Percentiles rank a stretch among this genome's conserved stretches.
phyloP scores from a whole-genome alignment of 2,797 vertebrate genomes.

The Platalea minor region DNA sequence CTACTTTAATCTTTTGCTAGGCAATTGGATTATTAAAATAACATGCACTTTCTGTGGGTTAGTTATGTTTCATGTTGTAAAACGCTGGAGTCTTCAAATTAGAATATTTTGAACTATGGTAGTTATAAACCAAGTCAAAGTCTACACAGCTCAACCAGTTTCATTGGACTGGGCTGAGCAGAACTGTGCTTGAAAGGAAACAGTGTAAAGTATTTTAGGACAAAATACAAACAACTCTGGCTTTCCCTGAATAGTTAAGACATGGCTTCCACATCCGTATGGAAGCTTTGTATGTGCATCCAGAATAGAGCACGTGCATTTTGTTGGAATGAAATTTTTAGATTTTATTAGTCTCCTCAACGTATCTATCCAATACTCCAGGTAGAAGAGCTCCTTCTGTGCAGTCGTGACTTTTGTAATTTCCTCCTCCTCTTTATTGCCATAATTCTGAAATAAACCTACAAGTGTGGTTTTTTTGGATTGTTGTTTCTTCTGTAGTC shows the following conservation, averaged over 20 bases:
- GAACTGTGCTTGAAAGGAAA: not conserved
- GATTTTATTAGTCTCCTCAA: not conserved
- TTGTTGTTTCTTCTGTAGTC: slow-evolving; percentile 70
- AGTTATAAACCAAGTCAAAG: not conserved
- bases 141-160: not conserved
- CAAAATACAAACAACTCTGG: not conserved
- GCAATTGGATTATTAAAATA: not conserved
- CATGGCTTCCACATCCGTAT: not conserved
- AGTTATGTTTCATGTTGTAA: not conserved
- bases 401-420: not conserved
- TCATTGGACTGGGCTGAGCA: not conserved
- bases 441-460: not conserved
- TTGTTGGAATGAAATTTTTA: not conserved
- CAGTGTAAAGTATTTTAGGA: not conserved
- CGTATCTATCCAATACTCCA: not conserved
- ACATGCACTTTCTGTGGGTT: not conserved
- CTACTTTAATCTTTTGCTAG: not conserved
- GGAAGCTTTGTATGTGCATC: not conserved
- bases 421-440: not conserved
- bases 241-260: not conserved
- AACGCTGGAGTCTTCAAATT: not conserved
- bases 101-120: not conserved
- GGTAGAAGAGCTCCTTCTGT: not conserved
- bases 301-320: not conserved
- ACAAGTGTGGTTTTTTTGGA: not conserved